Percentiles rank a stretch among this genome's conserved stretches.
phyloP scores from a whole-genome alignment of 2,888 invertebrate species.

The Lasius fuliginosus region DNA sequence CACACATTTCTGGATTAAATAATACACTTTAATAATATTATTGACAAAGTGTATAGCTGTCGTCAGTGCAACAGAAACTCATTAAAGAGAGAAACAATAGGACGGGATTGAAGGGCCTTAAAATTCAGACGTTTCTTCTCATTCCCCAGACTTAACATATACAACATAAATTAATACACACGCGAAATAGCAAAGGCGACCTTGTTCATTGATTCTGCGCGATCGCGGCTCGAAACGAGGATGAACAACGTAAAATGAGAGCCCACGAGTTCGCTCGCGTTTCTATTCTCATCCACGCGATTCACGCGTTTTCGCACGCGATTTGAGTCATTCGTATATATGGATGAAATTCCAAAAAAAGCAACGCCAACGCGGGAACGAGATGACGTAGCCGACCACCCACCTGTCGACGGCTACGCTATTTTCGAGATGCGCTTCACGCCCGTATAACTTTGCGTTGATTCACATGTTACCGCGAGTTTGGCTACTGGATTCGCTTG shows the following conservation, averaged over 20 bases:
- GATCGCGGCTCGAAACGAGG: neutral
- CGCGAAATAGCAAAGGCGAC: conserved; percentile 10
- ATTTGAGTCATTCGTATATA: conserved; percentile 64
- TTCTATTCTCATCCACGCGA: conserved; percentile 68
- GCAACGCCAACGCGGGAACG: neutral
- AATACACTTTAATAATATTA: neutral
- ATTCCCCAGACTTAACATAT: neutral
- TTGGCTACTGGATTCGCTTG: neutral
- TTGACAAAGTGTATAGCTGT: neutral
- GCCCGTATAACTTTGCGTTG: conserved; percentile 15
- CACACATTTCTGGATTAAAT: neutral
- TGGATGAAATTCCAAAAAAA: conserved; percentile 54
- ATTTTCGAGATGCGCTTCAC: conserved; percentile 60
- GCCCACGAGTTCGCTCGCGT: conserved; percentile 52
- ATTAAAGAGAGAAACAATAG: neutral
- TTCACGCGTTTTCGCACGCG: conserved; percentile 58
- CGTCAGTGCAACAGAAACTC: neutral
- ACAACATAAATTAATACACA: neutral
- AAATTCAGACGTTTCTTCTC: neutral
- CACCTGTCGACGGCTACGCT: conserved; percentile 58
- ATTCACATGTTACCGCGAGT: neutral
- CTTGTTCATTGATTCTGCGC: conserved; percentile 14
- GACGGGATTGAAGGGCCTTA: neutral
- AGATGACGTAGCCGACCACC: conserved; percentile 51
- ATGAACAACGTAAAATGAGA: conserved; percentile 64